Conservation (phyloP, 2,113 vertebrate species). For the Cinclus mexicanus region DNA sequence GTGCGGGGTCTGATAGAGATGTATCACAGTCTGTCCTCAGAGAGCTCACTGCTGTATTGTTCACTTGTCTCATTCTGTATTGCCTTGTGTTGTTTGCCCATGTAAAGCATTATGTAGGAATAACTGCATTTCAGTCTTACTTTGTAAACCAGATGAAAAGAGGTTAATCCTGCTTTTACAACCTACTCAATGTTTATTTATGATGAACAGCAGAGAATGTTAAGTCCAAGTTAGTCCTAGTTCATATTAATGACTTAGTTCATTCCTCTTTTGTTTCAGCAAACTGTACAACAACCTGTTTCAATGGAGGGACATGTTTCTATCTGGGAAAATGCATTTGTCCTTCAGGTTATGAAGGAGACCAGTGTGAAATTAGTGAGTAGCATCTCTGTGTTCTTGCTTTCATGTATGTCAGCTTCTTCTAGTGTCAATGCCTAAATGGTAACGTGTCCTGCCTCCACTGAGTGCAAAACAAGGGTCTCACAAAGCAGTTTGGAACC, state of each 20-base stretch:
- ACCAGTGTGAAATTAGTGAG: slow-evolving; percentile 88
- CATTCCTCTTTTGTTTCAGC: slow-evolving; percentile 65
- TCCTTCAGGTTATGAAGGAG: slow-evolving; percentile 83
- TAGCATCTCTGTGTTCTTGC: neutral
- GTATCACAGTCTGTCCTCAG: neutral
- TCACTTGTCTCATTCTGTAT: neutral
- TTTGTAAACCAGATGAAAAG: neutral
- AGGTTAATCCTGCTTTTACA: neutral
- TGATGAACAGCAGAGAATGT: neutral
- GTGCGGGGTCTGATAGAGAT: neutral
- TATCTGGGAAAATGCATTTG: slow-evolving; percentile 90
- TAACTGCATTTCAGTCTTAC: neutral
- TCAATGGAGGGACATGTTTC: slow-evolving; percentile 88
- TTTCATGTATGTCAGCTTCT: neutral
- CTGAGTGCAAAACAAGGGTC: neutral
- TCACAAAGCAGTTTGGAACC: neutral
- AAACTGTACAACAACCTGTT: slow-evolving; percentile 85
- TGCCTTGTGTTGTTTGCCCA: neutral
- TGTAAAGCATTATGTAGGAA: neutral
- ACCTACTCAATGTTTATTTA: neutral
- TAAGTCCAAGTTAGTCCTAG: neutral
- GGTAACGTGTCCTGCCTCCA: neutral
- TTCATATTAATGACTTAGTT: neutral
- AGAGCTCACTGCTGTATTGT: neutral
- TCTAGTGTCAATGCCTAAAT: neutral